phyloP scores from a whole-genome alignment of 2,888 invertebrate species.

The Tolmerus cingulatus region DNA sequence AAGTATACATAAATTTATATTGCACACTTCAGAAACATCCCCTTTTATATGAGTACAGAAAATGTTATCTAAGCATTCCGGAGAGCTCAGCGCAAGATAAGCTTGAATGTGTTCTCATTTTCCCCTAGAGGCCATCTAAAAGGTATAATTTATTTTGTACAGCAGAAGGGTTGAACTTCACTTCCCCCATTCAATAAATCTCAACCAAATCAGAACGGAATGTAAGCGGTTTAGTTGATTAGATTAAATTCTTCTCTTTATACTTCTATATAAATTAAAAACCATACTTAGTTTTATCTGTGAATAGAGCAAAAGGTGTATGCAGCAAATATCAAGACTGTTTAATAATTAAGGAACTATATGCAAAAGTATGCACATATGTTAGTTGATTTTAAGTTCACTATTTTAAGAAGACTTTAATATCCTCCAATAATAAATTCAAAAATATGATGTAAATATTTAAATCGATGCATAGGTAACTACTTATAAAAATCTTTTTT shows the following conservation, averaged over 20 bases:
- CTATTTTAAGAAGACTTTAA: too few relatives aligned
- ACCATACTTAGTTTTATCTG: neutral
- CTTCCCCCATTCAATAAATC: slow-evolving; percentile 13
- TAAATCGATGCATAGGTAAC: too few relatives aligned
- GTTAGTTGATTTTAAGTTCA: too few relatives aligned
- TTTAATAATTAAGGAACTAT: too few relatives aligned
- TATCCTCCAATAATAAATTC: too few relatives aligned
- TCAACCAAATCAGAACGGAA: neutral
- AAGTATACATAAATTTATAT: neutral
- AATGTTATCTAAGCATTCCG: neutral
- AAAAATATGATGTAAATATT: too few relatives aligned
- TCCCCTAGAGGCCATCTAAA: neutral
- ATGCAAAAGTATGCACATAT: too few relatives aligned
- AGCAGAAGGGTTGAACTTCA: slow-evolving; percentile 27
- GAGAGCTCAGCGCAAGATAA: neutral
- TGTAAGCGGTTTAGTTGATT: neutral
- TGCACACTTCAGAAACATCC: neutral
- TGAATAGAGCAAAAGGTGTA: too few relatives aligned
- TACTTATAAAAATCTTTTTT: too few relatives aligned
- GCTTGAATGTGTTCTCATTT: neutral
- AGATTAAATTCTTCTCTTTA: neutral
- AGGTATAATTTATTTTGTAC: slow-evolving; percentile 19
- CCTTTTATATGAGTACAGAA: neutral
- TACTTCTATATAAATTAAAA: neutral
- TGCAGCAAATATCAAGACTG: too few relatives aligned